Percentiles rank a stretch among this genome's conserved stretches.
phyloP scores from a whole-genome alignment of 2,113 vertebrate genomes.

The Oryzias melastigma region DNA sequence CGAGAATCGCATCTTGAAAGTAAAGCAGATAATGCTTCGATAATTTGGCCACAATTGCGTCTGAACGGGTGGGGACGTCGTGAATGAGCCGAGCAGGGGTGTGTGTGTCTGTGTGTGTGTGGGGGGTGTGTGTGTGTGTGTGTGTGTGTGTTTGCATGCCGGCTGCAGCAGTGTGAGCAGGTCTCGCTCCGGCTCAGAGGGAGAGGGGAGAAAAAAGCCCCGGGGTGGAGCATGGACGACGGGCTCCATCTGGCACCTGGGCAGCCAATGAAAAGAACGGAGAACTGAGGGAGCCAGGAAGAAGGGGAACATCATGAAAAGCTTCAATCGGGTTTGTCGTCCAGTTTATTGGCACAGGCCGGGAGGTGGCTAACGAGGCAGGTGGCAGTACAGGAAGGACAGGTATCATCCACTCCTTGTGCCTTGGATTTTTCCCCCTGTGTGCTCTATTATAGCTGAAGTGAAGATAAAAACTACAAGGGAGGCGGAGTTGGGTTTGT shows the following conservation, averaged over 20 bases:
- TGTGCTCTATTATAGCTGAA: constrained; percentile 21
- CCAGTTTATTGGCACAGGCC: constrained; percentile 61
- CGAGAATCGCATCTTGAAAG: constrained; percentile 16
- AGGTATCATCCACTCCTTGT: constrained; percentile 25
- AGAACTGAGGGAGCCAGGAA: constrained; percentile 54
- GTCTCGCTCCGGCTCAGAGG: constrained; percentile 65
- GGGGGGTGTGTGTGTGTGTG: not conserved
- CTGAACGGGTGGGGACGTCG: not conserved
- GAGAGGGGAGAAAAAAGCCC: constrained; percentile 46
- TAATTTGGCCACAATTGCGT: constrained; percentile 9
- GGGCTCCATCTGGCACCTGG: constrained; percentile 72
- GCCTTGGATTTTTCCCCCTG: constrained; percentile 3
- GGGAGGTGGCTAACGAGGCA: constrained; percentile 63
- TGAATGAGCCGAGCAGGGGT: not conserved
- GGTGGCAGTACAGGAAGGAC: constrained; percentile 64
- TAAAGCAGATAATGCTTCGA: not conserved
- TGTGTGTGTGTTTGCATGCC: constrained; percentile 7
- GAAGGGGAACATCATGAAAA: constrained; percentile 66
- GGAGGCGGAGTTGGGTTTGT: constrained; percentile 30
- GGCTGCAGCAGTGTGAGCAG: constrained; percentile 46
- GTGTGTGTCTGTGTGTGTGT: not conserved
- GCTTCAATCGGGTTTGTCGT: constrained; percentile 62
- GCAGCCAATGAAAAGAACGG: constrained; percentile 71
- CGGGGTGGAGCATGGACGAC: constrained; percentile 65
- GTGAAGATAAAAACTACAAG: constrained; percentile 12